Conservation (phyloP, 2,113 vertebrate species). For the Dicentrarchus labrax region DNA sequence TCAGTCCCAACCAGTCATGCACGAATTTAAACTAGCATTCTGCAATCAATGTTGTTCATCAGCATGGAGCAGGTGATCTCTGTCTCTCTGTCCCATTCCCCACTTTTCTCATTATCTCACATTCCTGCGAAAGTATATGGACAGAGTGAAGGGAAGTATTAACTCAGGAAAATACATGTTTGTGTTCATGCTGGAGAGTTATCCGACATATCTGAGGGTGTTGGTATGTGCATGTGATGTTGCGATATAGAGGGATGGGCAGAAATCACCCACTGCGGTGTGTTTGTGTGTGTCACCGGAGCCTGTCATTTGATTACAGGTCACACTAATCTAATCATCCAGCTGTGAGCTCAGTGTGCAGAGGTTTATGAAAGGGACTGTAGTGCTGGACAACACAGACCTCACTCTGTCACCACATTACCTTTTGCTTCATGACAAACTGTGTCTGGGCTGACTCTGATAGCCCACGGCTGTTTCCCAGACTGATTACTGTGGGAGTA, state of each 20-base stretch:
- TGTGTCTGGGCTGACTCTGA: constrained; percentile 56
- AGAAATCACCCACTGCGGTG: constrained; percentile 25
- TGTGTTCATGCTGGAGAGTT: neutral
- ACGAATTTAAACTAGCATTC: neutral
- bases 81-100: constrained; percentile 23
- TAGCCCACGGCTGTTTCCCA: constrained; percentile 58
- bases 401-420: constrained; percentile 65
- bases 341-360: constrained; percentile 69
- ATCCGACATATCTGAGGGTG: constrained; percentile 21
- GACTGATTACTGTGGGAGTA: constrained; percentile 63
- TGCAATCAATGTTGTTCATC: constrained; percentile 47
- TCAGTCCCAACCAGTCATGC: constrained; percentile 18
- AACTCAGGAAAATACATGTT: constrained; percentile 25
- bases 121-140: constrained; percentile 26
- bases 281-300: constrained; percentile 64
- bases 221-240: constrained; percentile 54
- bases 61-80: constrained; percentile 47
- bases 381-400: constrained; percentile 44
- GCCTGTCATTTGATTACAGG: constrained; percentile 79
- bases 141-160: constrained; percentile 23
- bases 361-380: constrained; percentile 51
- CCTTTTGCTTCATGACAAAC: constrained; percentile 64
- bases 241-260: constrained; percentile 29
- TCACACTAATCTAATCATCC: constrained; percentile 78
- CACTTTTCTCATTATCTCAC: constrained; percentile 48